Base-by-base conservation (phyloP, 2,113 vertebrate species). In the Oxygymnocypris stewartii region DNA sequence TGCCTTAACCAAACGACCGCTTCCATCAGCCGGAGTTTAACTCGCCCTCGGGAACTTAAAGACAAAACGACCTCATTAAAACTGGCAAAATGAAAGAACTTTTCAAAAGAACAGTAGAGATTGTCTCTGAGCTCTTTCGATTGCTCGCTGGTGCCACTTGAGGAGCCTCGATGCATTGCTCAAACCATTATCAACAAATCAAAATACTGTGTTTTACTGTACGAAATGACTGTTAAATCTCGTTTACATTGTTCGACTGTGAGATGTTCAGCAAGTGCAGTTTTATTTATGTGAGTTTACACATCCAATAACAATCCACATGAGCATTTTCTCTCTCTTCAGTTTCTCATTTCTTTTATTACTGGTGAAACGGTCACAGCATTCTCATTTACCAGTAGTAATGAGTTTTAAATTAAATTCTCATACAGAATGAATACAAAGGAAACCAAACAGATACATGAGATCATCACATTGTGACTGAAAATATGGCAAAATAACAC, bases 391-490 rank as follows among this genome's bases (percentile, higher is more conserved):
- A 82, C 80, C 16, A 18, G 42, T 82, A 28, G 63, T 71, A 82
- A 82, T 82, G 63, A 51, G 42, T 51, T 82, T 82, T 71, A 82
- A 82, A 82, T 71, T 71, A 82, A 69, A 82, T 82, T 71, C 28
- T 51, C 5, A 1, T 35, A 51, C 28, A 51, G 44, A 67, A 82
- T 82, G 5, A 82, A 82, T 69, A 82, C 71, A 51, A 79, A 20
- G 44, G 80, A 49, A 82, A 65, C 9, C 5, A 25, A 71, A 82
- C 42, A 31, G 44, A 75, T 75, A 75, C 11, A 65, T 65, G 79
- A 47, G 57, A 44, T 69, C 80, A 82, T 82, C 42, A 31, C 47
- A 35, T 54, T 49, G 63, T 47, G 37, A 28, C 40, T 82, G 9
- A 82, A 82, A 67, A 47, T 10, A 82, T 67, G 59, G 40, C 23